Conservation (phyloP, 2,888 invertebrate genomes). For the Rhorus exstirpatorius region DNA sequence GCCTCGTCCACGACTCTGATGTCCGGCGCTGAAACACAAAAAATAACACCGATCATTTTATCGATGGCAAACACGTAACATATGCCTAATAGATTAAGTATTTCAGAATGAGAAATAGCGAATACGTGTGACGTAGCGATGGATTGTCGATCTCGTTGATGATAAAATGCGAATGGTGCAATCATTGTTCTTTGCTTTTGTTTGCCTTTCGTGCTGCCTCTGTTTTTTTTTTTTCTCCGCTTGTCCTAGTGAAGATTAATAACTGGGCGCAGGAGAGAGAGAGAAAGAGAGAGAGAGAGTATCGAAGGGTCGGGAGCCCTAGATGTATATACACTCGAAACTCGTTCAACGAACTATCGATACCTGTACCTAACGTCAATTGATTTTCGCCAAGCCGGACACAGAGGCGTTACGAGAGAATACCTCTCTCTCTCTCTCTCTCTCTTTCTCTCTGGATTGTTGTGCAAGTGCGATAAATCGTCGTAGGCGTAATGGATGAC, state of each 20-base stretch:
- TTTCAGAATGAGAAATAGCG: slow-evolving; percentile 24
- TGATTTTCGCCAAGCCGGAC: slow-evolving; percentile 59
- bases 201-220: slow-evolving; percentile 36
- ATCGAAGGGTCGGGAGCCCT: slow-evolving; percentile 3
- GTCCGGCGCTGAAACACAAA: slow-evolving; percentile 88
- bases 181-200: slow-evolving; percentile 41
- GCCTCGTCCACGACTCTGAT: slow-evolving; percentile 91
- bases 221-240: slow-evolving; percentile 19
- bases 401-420: slow-evolving; percentile 26
- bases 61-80: too few relatives aligned
- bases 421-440: slow-evolving; percentile 24
- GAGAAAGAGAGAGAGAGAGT: too few relatives aligned
- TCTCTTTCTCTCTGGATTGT: slow-evolving; percentile 15
- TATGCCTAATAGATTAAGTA: not conserved
- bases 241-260: slow-evolving; percentile 55
- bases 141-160: slow-evolving; percentile 37
- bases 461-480: slow-evolving; percentile 65
- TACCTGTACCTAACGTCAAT: slow-evolving; percentile 59
- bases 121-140: not conserved
- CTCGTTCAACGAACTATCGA: slow-evolving; percentile 60
- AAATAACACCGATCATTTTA: not conserved
- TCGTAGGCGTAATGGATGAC: slow-evolving; percentile 64
- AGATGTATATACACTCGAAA: slow-evolving; percentile 29
- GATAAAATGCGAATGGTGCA: slow-evolving; percentile 40
- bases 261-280: slow-evolving; percentile 39